These are phyloP conservation scores for Egretta garzetta DNA, from an alignment of 2,113 vertebrate species.

Conservation along the genomic window DNA sequence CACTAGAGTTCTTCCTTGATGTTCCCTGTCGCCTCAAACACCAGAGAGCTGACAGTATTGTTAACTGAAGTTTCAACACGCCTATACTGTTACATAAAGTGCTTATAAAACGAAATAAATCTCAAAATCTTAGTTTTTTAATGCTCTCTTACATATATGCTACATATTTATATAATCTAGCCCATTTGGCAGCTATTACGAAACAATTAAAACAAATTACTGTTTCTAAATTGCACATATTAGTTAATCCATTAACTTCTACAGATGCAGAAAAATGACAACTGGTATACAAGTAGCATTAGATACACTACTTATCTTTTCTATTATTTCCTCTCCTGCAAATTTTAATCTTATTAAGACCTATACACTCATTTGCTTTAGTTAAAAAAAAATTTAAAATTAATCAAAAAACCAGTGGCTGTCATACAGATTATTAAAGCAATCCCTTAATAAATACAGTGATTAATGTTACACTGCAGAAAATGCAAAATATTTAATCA, in stretches of 20 bases:
- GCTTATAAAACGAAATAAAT: background rate
- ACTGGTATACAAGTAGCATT: background rate
- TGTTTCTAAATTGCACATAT: background rate
- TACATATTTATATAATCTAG: background rate
- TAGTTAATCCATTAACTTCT: background rate
- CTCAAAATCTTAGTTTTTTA: background rate
- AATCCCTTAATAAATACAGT: background rate
- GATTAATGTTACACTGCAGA: background rate
- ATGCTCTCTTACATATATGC: background rate
- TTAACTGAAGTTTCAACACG: background rate
- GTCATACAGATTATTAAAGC: background rate
- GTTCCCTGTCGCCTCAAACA: background rate
- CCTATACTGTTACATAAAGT: background rate
- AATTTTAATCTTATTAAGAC: background rate
- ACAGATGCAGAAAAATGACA: background rate
- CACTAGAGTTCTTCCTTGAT: background rate
- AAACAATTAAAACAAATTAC: background rate
- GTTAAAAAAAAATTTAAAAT: background rate
- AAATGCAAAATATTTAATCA: background rate
- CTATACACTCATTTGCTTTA: background rate
- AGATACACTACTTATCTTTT: background rate
- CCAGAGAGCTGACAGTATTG: background rate
- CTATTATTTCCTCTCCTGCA: background rate
- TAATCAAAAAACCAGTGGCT: background rate
- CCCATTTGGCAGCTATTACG: background rate